Evolutionary conservation across 2,888 invertebrate genomes (phyloP).

Genomic region (Lissonota sp.): DNA sequence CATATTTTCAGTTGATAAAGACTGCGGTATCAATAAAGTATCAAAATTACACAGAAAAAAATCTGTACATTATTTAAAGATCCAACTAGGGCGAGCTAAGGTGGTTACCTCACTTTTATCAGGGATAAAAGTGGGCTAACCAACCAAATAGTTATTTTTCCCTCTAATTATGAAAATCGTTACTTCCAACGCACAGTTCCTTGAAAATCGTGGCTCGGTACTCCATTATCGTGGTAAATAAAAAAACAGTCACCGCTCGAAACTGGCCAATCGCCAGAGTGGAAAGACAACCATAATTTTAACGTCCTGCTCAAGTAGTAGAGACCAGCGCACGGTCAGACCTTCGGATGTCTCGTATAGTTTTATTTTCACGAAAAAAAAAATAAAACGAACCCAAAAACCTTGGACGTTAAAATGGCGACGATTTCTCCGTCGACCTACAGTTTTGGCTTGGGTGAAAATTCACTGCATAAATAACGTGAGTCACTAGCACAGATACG

Average conservation of each 20-base stretch:
- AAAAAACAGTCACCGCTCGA: background rate
- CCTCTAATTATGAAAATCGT: no score
- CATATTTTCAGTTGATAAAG: no score
- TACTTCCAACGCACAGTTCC: no score
- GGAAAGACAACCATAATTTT: slow-evolving; percentile 1
- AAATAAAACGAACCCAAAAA: slow-evolving; percentile 4
- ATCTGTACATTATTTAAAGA: no score
- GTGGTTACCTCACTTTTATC: no score
- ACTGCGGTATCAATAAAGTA: no score
- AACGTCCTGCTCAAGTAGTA: slow-evolving; percentile 29
- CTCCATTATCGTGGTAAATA: no score
- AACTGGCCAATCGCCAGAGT: background rate
- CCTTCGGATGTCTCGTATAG: background rate
- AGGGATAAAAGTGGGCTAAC: no score
- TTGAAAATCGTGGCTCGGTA: no score
- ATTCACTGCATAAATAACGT: slow-evolving; percentile 56
- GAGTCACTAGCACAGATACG: slow-evolving; percentile 48
- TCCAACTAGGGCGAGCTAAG: no score
- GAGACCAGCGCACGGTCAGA: slow-evolving; percentile 28
- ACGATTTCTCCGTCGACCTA: slow-evolving; percentile 43
- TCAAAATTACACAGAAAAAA: no score
- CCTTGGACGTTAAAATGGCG: slow-evolving; percentile 2
- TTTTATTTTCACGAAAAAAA: slow-evolving; percentile 10
- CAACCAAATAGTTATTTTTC: no score
- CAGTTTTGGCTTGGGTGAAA: slow-evolving; percentile 33